Percentiles rank a stretch among this genome's conserved stretches.
phyloP scores from a whole-genome alignment of 2,888 invertebrate species.

The Trissolcus japonicus region DNA sequence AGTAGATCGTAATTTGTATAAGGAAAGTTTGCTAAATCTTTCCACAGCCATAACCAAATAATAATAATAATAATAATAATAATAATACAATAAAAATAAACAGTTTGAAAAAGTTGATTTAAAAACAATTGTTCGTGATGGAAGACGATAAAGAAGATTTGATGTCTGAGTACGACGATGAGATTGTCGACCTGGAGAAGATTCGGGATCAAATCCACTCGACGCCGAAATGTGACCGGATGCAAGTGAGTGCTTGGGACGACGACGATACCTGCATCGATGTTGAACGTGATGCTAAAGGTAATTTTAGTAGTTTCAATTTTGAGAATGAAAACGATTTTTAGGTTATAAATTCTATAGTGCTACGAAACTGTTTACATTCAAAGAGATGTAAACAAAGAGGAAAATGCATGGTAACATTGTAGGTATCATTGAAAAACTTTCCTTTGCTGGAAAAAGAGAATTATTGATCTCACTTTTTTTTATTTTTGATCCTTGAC shows the following conservation, averaged over 20 bases:
- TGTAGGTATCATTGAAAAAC: neutral
- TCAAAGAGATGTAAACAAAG: too few species aligned
- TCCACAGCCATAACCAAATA: too few species aligned
- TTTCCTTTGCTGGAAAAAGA: too few species aligned
- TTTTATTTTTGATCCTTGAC: too few species aligned
- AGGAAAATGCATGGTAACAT: too few species aligned
- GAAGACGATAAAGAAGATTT: slow-evolving; percentile 49
- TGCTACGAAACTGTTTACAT: too few species aligned
- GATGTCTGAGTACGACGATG: slow-evolving; percentile 70
- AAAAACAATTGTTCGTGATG: slow-evolving; percentile 5
- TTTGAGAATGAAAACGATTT: neutral
- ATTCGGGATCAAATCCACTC: slow-evolving; percentile 70
- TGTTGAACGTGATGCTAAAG: slow-evolving; percentile 83
- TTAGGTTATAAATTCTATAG: neutral
- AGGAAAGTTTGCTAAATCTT: too few species aligned
- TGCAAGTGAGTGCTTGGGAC: slow-evolving; percentile 89
- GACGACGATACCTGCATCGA: slow-evolving; percentile 85
- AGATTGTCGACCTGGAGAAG: slow-evolving; percentile 64
- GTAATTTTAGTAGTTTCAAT: slow-evolving; percentile 76
- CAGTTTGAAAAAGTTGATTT: too few species aligned
- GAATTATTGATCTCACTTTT: too few species aligned
- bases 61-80: too few species aligned
- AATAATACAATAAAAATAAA: too few species aligned
- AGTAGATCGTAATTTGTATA: too few species aligned
- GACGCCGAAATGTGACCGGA: slow-evolving; percentile 68